Base-by-base conservation (phyloP, 1,140 invertebrate genomes). In the Muscidifurax raptorellus region DNA sequence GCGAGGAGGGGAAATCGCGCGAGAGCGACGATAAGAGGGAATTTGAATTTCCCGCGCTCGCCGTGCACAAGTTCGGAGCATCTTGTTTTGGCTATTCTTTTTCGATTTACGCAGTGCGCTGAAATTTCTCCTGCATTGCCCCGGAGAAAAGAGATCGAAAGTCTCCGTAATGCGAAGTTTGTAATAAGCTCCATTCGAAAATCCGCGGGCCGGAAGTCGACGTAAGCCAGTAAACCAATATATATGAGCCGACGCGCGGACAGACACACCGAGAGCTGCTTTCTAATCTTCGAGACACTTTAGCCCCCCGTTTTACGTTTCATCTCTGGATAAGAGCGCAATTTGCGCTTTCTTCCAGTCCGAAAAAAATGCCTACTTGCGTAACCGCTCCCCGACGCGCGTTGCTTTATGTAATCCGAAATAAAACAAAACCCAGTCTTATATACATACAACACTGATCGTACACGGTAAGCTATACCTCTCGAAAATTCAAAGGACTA, bases 11-110 rank as follows among this genome's bases (percentile, higher is more conserved):
- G n/a, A 27, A 25, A 69, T 25, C 2, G 9, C 67, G 10, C n/a
- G n/a, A 67, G n/a, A n/a, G n/a, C n/a, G n/a, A 67, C 22, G 27
- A 67, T 25, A 67, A 67, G 6, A 1, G 30, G 6, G 30, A 66
- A 36, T 75, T 82, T 40, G 52, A 75, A 82, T 81, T 81, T 81
- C 27, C 44, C 69, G 80, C 80, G 80, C 69, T 40, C 30, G 9
- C 18, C 1, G 47, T 52, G 47, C 15, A 18, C 2, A 18, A 18
- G 1, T 10, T 10, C 44, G 44, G 9, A 12, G 13, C 13, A 47
- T 47, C 3, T 59, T 59, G 52, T 59, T 59, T 22, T 59, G 52
- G n/a, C 52, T 59, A 3, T 59, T 59, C n/a, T n/a, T 59, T 59
- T 59, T 22, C 22, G 22, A 59, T 59, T n/a, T 59, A 22, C n/a